Base-by-base conservation (phyloP, 2,113 vertebrate genomes). In the Albula goreensis region DNA sequence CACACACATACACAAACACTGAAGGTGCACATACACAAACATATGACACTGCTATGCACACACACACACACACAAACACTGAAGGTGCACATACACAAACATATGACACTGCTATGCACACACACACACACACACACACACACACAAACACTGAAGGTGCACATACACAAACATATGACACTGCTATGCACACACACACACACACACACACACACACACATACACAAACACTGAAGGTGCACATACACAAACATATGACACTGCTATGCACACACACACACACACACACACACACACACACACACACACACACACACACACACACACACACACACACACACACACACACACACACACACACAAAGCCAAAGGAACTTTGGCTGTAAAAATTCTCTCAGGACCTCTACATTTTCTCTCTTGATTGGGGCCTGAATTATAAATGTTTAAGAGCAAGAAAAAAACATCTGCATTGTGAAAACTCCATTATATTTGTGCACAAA, bases 351-450 rank as follows among this genome's bases (percentile, higher is more conserved):
- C n/a, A 31, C 25, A 2, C 7, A 31, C 70, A 74, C 70, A 74
- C 5, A 25, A n/a, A 9, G 9, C 31, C 22, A 25, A 31, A 25
- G 25, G 70, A 77, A 86, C 63, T 49, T 48, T 50, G 63, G 66
- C 57, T 22, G 25, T 48, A 56, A 52, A 31, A 74, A 74, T 31
- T 31, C n/a, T 74, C 22, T 8, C 22, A 74, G 70, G 70, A 31
- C 70, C n/a, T 74, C 70, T 31, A 74, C n/a, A 74, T 74, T n/a
- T 25, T 74, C 91, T 82, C 90, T 91, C 82, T 95, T 96, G 94
- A 95, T 96, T 92, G 91, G 90, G 85, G 91, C 91, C 91, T 92
- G 87, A 91, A 93, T 94, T 94, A 93, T 93, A 94, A 83, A 25
- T 74, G n/a, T 74, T 74, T 74, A 74, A 74, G 70, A 74, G 22